Base-by-base conservation (phyloP, 2,113 vertebrate species). In the Leptobrachium leishanense region DNA sequence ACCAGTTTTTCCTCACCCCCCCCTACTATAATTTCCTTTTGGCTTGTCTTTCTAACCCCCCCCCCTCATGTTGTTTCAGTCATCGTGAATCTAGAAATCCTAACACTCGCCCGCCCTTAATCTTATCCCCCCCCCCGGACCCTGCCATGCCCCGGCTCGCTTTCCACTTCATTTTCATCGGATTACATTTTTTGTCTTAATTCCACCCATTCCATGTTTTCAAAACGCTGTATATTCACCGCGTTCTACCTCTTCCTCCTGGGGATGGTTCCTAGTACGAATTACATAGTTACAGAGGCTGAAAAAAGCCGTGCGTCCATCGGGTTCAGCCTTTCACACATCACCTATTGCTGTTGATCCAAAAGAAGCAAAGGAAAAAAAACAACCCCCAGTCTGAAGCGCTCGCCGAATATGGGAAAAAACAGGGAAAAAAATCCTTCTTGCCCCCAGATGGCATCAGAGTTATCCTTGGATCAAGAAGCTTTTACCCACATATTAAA, bases 1-100 rank as follows among this genome's bases (percentile, higher is more conserved):
- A 31, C 20, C 20, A 31, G 20, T 31, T 64, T 65, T 70, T 76
- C 43, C 67, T 82, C 75, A 43, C 44, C 31, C 68, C 43, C 31
- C 40, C 50, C 20, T 55, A 71, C 46, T 50, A 31, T 72, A 46
- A 59, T 59, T 59, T 59, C 55, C 55, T 15, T 13, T 11, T 59
- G 13, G 11, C 13, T 11, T 11, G 8, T 59, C 13, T 59, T 12
- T 12, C 55, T 15, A 59, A 12, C 55, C 55, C 13, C 55, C 13
- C 10, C 13, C 10, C 13, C 20, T n/a, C 20, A 31, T 31, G 20
- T 11, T 59, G 55, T 13, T 59, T 59, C 55, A 13, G 55, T 11
- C 55, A 59, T 12, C 3, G 10, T 13, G 11, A 11, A 59, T 59
- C 55, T 59, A 12, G 20, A 31, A 31, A 31, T 31, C 20, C 20